Evolutionary conservation across 2,888 invertebrate genomes (phyloP), one percentile per base, ranked within the genome.

Genomic region (Acrobasis consociella): DNA sequence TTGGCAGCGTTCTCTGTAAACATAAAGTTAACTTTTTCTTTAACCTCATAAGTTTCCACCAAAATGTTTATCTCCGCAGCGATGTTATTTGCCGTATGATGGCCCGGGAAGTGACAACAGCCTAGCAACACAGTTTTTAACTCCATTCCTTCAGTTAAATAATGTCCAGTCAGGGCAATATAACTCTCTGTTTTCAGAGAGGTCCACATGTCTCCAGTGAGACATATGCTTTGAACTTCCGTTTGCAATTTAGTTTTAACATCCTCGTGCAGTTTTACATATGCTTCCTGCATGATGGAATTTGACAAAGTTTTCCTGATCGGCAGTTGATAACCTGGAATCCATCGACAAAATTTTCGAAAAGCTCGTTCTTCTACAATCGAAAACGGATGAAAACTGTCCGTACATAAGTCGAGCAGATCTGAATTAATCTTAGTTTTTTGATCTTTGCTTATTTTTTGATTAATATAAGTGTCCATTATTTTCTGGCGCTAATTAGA

Each of bases 1-100:
- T 77, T 75, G 0, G 73, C 37, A 0, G 73, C 76, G 66, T 77
- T 81, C 56, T 81, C 76, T 3, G 65, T 71, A 0, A 78, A 65
- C 1, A 66, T 60, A 65, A 78, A 76, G 59, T 73, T 72, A 8
- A 69, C 60, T 72, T 75, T 76, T 8, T 65, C 52, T 5, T 1
- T 5, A 9, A 52, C 3, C 5, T 22, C 13, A 5, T 11, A 52
- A 5, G 3, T 31, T 3, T 31, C 31, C 1, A 52, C 31, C 11
- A 13, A 9, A 9, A 31, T 11, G 1, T 31, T 11, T 7, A 52
- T 9, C 5, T 31, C 7, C 2, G 8, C 9, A 5, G 22, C 31
- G 5, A 52, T 17, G 10, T 22, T 17, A 10, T 31, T 15, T 3
- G 58, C 49, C 9, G 62, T 62, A 53, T 64, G 64, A n/a, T 39